phyloP scores from a whole-genome alignment of 2,797 vertebrate genomes.

The Chaetophractus vellerosus region DNA sequence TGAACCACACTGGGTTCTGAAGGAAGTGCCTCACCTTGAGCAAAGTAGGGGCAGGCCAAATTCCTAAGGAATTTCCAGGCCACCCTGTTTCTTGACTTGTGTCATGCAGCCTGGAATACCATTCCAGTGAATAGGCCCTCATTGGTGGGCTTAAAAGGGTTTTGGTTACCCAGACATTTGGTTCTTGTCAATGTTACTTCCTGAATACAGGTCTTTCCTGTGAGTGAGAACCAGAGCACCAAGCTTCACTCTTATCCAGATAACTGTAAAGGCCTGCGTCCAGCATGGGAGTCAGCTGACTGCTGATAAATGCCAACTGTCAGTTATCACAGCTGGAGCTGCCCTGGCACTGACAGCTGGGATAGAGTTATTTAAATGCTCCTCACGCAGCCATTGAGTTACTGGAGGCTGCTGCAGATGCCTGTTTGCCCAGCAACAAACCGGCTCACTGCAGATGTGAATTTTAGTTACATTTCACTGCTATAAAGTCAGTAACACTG shows the following conservation, averaged over 20 bases:
- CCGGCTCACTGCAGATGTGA: slow-evolving; percentile 51
- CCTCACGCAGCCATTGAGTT: not conserved
- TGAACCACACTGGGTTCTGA: too few relatives aligned
- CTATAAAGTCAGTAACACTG: slow-evolving; percentile 19
- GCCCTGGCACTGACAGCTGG: slow-evolving; percentile 81
- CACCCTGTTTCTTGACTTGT: not conserved
- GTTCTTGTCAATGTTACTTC: slow-evolving; percentile 48
- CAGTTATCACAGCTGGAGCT: slow-evolving; percentile 79
- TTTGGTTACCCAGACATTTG: slow-evolving; percentile 54
- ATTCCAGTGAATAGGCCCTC: not conserved
- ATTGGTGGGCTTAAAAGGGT: not conserved
- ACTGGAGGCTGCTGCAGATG: slow-evolving; percentile 57
- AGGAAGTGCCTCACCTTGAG: not conserved
- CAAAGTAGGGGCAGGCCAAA: not conserved
- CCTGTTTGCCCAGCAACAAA: slow-evolving; percentile 33
- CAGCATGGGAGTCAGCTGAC: slow-evolving; percentile 68
- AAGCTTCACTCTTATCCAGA: slow-evolving; percentile 53
- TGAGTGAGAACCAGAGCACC: slow-evolving; percentile 26
- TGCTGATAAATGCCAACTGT: slow-evolving; percentile 56
- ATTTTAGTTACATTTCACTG: slow-evolving; percentile 48
- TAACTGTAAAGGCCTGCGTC: slow-evolving; percentile 62
- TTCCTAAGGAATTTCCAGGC: not conserved
- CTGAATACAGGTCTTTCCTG: slow-evolving; percentile 43
- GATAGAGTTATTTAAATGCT: slow-evolving; percentile 78
- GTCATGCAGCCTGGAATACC: not conserved